Base-by-base conservation (phyloP, 2,888 invertebrate genomes). In the Chironomus tentans region DNA sequence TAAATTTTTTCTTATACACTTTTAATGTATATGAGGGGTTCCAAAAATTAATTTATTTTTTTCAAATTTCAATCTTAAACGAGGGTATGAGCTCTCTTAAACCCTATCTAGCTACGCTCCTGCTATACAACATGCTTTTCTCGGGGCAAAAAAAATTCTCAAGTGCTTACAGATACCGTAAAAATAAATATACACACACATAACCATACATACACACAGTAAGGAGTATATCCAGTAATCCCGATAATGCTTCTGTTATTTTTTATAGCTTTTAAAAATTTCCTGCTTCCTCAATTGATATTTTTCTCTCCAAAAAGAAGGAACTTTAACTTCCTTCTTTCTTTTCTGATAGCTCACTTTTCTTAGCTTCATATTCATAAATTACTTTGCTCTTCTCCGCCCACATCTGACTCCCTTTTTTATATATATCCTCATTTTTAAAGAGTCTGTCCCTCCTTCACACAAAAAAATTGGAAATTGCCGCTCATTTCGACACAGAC, bases 261-360 rank as follows among this genome's bases (percentile, higher is more conserved):
- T 48, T 70, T 70, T 70, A 70, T 48, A 46, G 70, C 48, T 70
- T 65, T 70, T 38, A 69, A 69, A 50, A 70, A 70, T 47, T 70
- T 70, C 70, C 70, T 70, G 70, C 22, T 48, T 70, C 70, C 70
- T 48, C 70, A 70, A 70, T 70, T 70, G 70, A 70, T 70, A 70
- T 70, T 70, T 48, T 22, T 46, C 15, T 18, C 3, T 56, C 24
- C 38, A 7, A 38, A 38, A 18, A 48, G 4, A 18, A 48, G 6
- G 12, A 69, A 46, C 69, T 22, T 65, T 18, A 21, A 12, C 21
- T 18, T 28, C 24, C 24, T 24, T 68, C 18, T 56, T 56, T 38
- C 38, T 1, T 18, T 56, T 18, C 56, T 18, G n/a, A 15, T 18
- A 56, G 56, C 18, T 56, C n/a, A 56, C 56, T 56, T 56, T 56